Base-by-base conservation (phyloP, 2,113 vertebrate genomes). In the Otis tarda region DNA sequence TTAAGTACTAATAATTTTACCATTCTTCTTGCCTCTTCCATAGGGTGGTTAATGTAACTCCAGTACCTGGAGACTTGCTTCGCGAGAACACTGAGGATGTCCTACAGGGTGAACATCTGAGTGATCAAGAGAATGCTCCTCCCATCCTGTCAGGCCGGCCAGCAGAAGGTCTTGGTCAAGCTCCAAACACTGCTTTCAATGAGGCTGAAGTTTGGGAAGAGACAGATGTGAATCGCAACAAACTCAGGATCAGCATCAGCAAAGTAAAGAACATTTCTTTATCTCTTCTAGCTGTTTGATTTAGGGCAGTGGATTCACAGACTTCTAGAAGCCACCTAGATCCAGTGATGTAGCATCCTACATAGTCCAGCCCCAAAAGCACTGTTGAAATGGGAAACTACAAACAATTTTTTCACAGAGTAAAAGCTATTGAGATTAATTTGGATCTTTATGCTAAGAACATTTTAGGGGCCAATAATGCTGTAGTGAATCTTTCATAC, bases 161-260 rank as follows among this genome's bases (percentile, higher is more conserved):
- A 4, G 92, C 96, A 0, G 99, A 98, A 20, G 97, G 96, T 33
- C 96, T 98, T 57, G 97, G 97, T 28, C 98, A 98, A 43, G 65
- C 97, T 12, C 95, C 98, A 28, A 98, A 98, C 83, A 80, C 97
- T 0, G 84, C 75, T 73, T 98, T 98, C 91, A 98, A 98, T 24
- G 99, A 99, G 94, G 97, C 97, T 19, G 99, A 99, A 87, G 97
- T 98, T 91, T 99, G 99, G 99, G 99, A 99, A 89, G 99, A 99
- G 97, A 99, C 99, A 0, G 99, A 99, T 94, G 99, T 99, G 96
- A 99, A 99, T 97, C 98, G 99, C 91, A 99, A 99, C 98, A 98
- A 99, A 98, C 99, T 99, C 97, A 98, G 99, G 97, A 99, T 99
- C 98, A 99, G 99, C 98, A 98, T 99, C 70, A 98, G 98, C 98